Evolutionary conservation across 92 coral and sea anemone species (phyloP).

Genomic region (Metridium senile): DNA sequence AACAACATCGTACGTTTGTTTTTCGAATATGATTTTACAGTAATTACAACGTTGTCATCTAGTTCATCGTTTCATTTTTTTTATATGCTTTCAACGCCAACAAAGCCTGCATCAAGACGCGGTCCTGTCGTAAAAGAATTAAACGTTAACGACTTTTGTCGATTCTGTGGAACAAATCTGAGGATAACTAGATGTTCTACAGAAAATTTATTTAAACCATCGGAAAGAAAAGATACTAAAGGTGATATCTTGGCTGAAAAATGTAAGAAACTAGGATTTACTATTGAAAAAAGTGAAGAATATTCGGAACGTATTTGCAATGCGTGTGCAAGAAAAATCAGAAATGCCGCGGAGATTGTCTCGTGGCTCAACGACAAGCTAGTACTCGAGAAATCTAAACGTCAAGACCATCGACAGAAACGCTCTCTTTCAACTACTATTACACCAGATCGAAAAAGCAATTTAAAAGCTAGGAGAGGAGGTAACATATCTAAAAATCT

Average conservation of each 20-base stretch:
- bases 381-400: not conserved
- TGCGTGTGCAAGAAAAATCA: slow-evolving; percentile 33
- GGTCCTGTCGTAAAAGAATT: not conserved
- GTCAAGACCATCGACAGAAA: slow-evolving; percentile 2
- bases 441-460: slow-evolving; percentile 22
- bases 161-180: slow-evolving; percentile 44
- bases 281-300: not conserved
- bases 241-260: slow-evolving; percentile 16
- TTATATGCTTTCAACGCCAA: slow-evolving; percentile 2
- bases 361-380: slow-evolving; percentile 7
- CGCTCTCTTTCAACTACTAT: slow-evolving; percentile 26
- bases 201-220: slow-evolving; percentile 52
- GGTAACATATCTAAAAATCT: not conserved
- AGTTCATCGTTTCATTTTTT: not conserved
- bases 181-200: slow-evolving; percentile 47
- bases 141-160: slow-evolving; percentile 32
- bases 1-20: not conserved
- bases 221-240: slow-evolving; percentile 47
- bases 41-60: not conserved
- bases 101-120: slow-evolving; percentile 9
- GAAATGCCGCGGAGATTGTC: slow-evolving; percentile 35
- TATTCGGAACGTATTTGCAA: slow-evolving; percentile 40
- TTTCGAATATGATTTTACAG: too few species aligned
- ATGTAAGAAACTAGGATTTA: slow-evolving; percentile 19
- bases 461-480: not conserved